phyloP scores from a whole-genome alignment of 2,113 vertebrate genomes.

The Rhynchomys soricoides region DNA sequence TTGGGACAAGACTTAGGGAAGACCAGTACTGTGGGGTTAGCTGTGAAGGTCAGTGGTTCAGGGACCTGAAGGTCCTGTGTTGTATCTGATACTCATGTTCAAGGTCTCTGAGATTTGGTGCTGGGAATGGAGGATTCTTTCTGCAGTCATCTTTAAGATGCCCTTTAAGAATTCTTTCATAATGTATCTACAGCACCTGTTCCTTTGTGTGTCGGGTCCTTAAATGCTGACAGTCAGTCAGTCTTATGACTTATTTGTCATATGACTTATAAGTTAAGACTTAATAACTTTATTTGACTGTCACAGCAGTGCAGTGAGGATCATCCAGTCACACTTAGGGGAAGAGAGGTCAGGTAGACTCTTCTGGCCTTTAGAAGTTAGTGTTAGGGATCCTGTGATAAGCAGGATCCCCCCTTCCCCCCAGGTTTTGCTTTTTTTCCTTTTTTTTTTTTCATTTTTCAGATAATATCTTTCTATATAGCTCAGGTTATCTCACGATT shows the following conservation, averaged over 20 bases:
- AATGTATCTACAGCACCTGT: neutral
- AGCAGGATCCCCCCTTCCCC: fast-evolving
- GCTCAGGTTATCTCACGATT: neutral
- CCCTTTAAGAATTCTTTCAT: neutral
- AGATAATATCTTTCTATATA: neutral
- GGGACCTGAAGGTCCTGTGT: neutral
- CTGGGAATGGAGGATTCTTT: neutral
- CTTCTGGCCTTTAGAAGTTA: neutral
- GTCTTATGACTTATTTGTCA: neutral
- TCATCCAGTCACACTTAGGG: neutral
- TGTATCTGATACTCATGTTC: neutral
- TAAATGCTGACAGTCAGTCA: neutral
- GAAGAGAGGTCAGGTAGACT: neutral
- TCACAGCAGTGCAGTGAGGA: neutral
- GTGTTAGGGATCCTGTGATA: neutral
- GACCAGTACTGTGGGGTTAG: neutral
- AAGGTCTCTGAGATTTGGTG: neutral
- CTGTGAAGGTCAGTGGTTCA: neutral
- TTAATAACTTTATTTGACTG: neutral
- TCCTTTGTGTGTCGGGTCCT: neutral
- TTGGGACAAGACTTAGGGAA: neutral
- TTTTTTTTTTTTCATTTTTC: neutral
- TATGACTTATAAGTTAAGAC: no score
- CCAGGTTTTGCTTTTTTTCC: neutral
- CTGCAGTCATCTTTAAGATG: neutral